These are phyloP conservation scores for Hemicrepidius hirtus DNA, from an alignment of 2,888 invertebrate species.

Conservation along the genomic window DNA sequence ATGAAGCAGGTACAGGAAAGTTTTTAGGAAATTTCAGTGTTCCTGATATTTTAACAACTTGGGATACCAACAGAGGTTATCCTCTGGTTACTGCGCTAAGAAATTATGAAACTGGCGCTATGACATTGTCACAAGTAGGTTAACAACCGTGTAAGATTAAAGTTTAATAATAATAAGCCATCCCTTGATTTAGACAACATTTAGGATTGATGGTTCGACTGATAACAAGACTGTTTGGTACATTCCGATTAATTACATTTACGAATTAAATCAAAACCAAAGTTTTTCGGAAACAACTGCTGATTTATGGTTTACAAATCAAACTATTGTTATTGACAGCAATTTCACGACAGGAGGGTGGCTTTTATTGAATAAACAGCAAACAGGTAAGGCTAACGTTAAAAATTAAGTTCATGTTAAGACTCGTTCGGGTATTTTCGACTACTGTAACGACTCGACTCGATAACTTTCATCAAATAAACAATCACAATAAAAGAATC, in stretches of 20 bases:
- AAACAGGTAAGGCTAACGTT: constrained; percentile 29
- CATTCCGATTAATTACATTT: constrained; percentile 35
- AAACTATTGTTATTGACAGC: not conserved
- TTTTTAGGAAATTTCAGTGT: constrained; percentile 27
- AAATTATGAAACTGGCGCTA: constrained; percentile 34
- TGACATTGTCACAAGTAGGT: constrained; percentile 38
- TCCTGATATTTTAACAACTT: constrained; percentile 35
- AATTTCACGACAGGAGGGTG: constrained; percentile 32
- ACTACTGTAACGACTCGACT: too few species aligned
- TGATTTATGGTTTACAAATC: constrained; percentile 37
- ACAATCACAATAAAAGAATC: not conserved
- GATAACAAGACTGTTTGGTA: constrained; percentile 9
- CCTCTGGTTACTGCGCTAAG: constrained; percentile 37
- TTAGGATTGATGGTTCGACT: constrained; percentile 24
- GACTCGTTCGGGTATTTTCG: too few species aligned
- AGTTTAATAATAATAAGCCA: not conserved
- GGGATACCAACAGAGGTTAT: constrained; percentile 44
- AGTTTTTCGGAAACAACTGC: constrained; percentile 27
- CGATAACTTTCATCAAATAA: too few species aligned
- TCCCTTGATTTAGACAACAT: not conserved
- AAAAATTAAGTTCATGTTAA: too few species aligned
- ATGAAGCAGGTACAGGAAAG: not conserved
- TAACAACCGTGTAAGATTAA: not conserved
- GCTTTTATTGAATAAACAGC: constrained; percentile 67
- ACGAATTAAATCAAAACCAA: not conserved